Percentiles rank a stretch among this genome's conserved stretches.
Conservation (phyloP, 2,113 vertebrate genomes). For the Ptychochromis oligacanthus region DNA sequence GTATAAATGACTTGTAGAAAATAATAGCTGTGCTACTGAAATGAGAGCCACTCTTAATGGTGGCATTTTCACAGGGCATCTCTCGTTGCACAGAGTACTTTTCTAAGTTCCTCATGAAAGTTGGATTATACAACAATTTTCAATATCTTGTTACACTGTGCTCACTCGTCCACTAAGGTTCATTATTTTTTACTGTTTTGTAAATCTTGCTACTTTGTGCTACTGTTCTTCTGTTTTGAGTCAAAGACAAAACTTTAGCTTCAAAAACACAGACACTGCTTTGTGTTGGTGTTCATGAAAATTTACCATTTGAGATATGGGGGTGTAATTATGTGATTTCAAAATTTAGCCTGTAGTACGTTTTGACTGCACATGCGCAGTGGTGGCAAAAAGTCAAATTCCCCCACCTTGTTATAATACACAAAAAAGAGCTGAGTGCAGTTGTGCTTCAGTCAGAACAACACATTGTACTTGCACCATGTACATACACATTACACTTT, state of each 20-base stretch:
- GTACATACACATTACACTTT: slow-evolving; percentile 57
- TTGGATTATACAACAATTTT: slow-evolving; percentile 43
- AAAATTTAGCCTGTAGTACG: slow-evolving; percentile 12
- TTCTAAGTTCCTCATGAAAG: slow-evolving; percentile 50
- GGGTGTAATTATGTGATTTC: slow-evolving; percentile 36
- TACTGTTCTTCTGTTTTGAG: slow-evolving; percentile 22
- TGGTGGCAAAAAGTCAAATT: slow-evolving; percentile 32
- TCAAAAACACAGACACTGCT: slow-evolving; percentile 4
- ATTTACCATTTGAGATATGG: slow-evolving; percentile 10
- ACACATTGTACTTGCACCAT: slow-evolving; percentile 63
- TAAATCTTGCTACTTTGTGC: slow-evolving; percentile 58
- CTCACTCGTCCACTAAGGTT: slow-evolving; percentile 24
- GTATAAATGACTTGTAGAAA: slow-evolving; percentile 75
- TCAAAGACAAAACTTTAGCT: slow-evolving; percentile 10
- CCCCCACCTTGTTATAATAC: slow-evolving; percentile 18
- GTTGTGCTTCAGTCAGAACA: slow-evolving; percentile 64
- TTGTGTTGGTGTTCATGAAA: slow-evolving; percentile 2
- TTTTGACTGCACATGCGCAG: slow-evolving; percentile 32
- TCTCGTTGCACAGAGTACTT: slow-evolving; percentile 48
- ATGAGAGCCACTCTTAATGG: slow-evolving; percentile 60
- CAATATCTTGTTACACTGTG: slow-evolving; percentile 31
- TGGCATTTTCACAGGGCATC: slow-evolving; percentile 58
- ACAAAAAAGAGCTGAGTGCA: slow-evolving; percentile 50
- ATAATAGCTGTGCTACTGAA: slow-evolving; percentile 77
- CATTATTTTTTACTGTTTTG: slow-evolving; percentile 25